These are phyloP conservation scores for Prosapia bicincta DNA, from an alignment of 2,888 invertebrate species.

Conservation along the genomic window DNA sequence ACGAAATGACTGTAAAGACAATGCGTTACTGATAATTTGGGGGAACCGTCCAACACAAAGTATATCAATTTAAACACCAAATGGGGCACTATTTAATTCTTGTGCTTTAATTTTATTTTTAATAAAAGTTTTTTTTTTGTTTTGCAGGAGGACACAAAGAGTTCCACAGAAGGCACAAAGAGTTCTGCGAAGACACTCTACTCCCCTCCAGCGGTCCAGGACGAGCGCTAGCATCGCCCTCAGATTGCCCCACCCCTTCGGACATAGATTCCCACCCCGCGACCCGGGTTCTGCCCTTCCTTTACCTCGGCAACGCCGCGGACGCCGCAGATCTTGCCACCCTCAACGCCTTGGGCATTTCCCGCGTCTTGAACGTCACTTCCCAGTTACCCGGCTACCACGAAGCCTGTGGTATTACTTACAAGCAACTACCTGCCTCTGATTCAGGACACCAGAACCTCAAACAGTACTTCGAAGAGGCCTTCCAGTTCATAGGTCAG, in stretches of 20 bases:
- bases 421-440: conserved; percentile 76
- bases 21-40: too few relatives aligned
- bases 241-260: conserved; percentile 44
- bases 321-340: conserved; percentile 71
- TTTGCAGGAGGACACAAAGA: conserved; percentile 66
- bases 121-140: too few relatives aligned
- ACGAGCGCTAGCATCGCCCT: conserved; percentile 35
- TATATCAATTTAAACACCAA: too few relatives aligned
- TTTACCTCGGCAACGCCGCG: conserved; percentile 77
- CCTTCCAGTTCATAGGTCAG: conserved; percentile 83
- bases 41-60: too few relatives aligned
- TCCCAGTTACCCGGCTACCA: conserved; percentile 65
- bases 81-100: too few relatives aligned
- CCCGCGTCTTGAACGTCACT: conserved; percentile 78
- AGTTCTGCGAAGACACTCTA: conserved; percentile 67
- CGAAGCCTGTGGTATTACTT: conserved; percentile 61
- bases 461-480: conserved; percentile 84
- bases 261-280: conserved; percentile 73
- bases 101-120: too few relatives aligned
- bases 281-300: conserved; percentile 73
- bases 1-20: too few relatives aligned
- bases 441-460: conserved; percentile 84
- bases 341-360: conserved; percentile 63
- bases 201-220: conserved; percentile 43
- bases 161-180: conserved; percentile 65